Evolutionary conservation across 2,797 vertebrate species (phyloP).

Genomic region (Siniperca scherzeri): DNA sequence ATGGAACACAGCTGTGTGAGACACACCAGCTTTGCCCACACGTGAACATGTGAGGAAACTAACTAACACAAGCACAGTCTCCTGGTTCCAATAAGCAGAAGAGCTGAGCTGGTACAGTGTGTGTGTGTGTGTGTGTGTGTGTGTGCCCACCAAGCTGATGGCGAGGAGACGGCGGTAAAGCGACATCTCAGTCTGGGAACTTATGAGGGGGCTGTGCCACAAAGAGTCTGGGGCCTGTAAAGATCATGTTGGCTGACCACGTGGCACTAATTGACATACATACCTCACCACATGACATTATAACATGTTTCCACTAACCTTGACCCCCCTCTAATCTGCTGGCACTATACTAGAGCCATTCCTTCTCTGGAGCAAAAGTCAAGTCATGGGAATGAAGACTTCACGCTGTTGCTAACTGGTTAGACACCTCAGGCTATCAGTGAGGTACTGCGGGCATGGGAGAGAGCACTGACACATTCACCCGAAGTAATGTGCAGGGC

Average conservation of each 20-base stretch:
- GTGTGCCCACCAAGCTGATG: constrained; percentile 48
- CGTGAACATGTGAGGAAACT: constrained; percentile 66
- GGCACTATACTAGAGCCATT: constrained; percentile 30
- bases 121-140: constrained; percentile 25
- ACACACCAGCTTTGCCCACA: constrained; percentile 77
- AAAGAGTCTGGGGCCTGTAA: constrained; percentile 65
- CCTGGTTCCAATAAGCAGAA: constrained; percentile 77
- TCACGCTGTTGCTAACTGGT: constrained; percentile 17
- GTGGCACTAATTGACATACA: constrained; percentile 60
- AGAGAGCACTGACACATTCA: constrained; percentile 46
- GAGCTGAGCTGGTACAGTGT: constrained; percentile 69
- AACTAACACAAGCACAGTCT: constrained; percentile 48
- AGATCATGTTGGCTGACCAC: constrained; percentile 60
- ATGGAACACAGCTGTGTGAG: constrained; percentile 83
- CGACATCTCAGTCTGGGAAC: constrained; percentile 60
- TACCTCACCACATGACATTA: constrained; percentile 53
- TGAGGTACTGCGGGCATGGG: constrained; percentile 22
- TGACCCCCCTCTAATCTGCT: constrained; percentile 35
- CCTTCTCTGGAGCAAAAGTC: constrained; percentile 18
- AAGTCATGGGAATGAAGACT: constrained; percentile 44
- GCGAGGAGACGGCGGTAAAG: constrained; percentile 28
- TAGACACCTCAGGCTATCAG: constrained; percentile 26
- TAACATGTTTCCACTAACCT: constrained; percentile 66
- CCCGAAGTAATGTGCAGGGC: constrained; percentile 8
- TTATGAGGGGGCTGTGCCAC: constrained; percentile 50